Evolutionary conservation across 2,797 vertebrate genomes (phyloP).

Genomic region (Lepus townsendii): DNA sequence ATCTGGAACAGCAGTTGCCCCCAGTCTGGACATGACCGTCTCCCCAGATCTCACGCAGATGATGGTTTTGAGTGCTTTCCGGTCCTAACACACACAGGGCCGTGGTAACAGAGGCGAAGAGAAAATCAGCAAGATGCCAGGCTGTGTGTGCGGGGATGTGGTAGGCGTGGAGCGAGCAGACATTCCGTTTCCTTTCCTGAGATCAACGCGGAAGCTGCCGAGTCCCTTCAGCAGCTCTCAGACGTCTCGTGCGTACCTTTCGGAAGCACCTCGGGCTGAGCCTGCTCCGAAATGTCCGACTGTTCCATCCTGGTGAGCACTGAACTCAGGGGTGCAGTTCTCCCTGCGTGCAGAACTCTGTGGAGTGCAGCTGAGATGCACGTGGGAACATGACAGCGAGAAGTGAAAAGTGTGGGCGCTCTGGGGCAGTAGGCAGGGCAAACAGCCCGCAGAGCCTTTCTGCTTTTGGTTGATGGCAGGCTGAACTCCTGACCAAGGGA

Average conservation of each 20-base stretch:
- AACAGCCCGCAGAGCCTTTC: neutral
- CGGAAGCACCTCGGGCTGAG: constrained; percentile 49
- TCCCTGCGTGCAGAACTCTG: neutral
- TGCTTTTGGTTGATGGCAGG: neutral
- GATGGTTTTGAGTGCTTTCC: neutral
- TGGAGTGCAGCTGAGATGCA: neutral
- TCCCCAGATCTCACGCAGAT: rapidly evolving
- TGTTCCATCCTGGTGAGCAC: constrained; percentile 31
- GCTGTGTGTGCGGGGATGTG: neutral
- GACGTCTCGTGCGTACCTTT: constrained; percentile 33
- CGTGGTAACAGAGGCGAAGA: neutral
- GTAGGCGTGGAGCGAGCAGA: constrained; percentile 57
- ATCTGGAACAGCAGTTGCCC: neutral
- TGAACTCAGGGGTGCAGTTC: neutral
- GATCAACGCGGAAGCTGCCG: neutral
- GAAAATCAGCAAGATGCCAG: neutral
- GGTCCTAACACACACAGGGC: neutral
- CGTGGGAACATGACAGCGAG: neutral
- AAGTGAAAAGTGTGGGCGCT: neutral
- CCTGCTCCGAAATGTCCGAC: constrained; percentile 52
- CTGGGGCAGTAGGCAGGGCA: neutral
- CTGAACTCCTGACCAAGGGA: neutral
- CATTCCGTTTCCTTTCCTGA: constrained; percentile 60
- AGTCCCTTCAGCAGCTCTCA: constrained; percentile 13
- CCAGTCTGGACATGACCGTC: neutral